Evolutionary conservation across 64 coral and sea anemone species (phyloP).

Genomic region (Montipora sp.): DNA sequence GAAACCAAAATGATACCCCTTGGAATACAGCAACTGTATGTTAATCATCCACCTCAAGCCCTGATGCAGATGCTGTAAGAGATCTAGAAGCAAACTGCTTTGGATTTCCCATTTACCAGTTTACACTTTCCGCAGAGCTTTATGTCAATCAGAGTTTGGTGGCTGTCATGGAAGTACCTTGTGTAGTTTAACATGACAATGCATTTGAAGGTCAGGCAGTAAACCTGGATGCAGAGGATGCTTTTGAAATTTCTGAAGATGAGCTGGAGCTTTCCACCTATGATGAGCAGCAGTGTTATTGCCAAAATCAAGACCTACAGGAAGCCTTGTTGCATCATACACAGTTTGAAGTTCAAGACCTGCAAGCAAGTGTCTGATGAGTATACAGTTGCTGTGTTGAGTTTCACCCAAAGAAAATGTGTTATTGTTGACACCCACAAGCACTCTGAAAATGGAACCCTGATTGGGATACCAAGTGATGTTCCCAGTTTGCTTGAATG

Average conservation of each 20-base stretch:
- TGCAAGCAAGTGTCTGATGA: slow-evolving; percentile 25
- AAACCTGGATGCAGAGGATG: slow-evolving; percentile 28
- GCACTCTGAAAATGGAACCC: not conserved
- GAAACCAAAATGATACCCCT: not conserved
- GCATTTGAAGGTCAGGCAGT: not conserved
- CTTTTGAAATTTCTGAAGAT: not conserved
- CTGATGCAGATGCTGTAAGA: not conserved
- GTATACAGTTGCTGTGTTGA: not conserved
- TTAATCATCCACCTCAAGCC: not conserved
- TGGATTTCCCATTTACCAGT: not conserved
- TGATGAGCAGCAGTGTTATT: slow-evolving; percentile 30
- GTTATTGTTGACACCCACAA: slow-evolving; percentile 8
- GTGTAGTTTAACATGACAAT: not conserved
- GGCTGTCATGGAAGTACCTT: slow-evolving; percentile 15
- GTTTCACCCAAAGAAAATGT: not conserved
- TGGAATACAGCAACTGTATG: not conserved
- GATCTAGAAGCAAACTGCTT: not conserved
- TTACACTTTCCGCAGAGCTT: not conserved
- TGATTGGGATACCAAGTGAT: not conserved
- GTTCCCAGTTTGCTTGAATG: not conserved
- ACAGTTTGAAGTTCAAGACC: not conserved
- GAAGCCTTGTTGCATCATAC: not conserved
- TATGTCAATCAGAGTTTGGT: slow-evolving; percentile 13
- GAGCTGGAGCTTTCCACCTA: slow-evolving; percentile 1
- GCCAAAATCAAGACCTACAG: not conserved